phyloP scores from a whole-genome alignment of 1,140 invertebrate species.

The Bombus affinis region DNA sequence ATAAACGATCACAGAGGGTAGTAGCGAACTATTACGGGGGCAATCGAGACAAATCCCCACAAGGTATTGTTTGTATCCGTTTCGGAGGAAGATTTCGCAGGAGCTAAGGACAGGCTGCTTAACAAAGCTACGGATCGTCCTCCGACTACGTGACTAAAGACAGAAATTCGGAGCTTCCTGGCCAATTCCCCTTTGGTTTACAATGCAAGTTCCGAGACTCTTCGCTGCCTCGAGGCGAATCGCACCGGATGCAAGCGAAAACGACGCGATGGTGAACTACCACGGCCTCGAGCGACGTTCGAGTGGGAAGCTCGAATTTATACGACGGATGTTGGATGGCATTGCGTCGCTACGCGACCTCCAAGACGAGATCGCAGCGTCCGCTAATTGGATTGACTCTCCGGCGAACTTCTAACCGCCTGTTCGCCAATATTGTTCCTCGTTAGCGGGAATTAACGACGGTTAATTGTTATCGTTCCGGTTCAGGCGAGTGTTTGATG shows the following conservation, averaged over 20 bases:
- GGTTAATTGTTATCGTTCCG: conserved; percentile 16
- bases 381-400: conserved; percentile 21
- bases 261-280: neutral
- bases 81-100: neutral
- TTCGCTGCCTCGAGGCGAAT: conserved; percentile 38
- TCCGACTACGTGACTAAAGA: conserved; percentile 50
- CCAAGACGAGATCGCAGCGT: neutral
- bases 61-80: neutral
- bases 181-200: conserved; percentile 7
- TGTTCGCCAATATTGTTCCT: conserved; percentile 1
- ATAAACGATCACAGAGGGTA: neutral
- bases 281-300: conserved; percentile 36
- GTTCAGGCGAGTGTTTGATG: neutral
- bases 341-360: conserved; percentile 11
- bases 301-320: conserved; percentile 48
- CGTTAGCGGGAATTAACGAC: conserved; percentile 16
- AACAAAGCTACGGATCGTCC: conserved; percentile 48
- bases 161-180: conserved; percentile 48
- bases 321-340: neutral
- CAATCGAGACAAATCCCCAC: neutral
- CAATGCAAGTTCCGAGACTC: conserved; percentile 45
- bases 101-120: conserved; percentile 12
- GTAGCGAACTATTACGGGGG: neutral
- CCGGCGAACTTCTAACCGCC: neutral
- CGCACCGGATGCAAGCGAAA: conserved; percentile 8